phyloP scores from a whole-genome alignment of 2,113 vertebrate species.

The Antennarius striatus region DNA sequence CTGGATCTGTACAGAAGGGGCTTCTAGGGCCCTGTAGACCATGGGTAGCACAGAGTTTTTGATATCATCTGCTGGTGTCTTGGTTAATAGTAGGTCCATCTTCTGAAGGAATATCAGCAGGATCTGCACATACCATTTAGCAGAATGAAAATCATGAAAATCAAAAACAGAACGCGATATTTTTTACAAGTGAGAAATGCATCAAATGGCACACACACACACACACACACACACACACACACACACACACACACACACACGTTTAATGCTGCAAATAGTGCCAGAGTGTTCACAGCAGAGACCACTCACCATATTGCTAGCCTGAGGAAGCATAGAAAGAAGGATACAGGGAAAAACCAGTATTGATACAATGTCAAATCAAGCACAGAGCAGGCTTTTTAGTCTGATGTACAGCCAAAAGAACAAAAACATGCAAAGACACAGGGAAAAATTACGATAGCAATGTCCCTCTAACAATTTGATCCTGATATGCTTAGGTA shows the following conservation, averaged over 20 bases:
- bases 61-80: conserved; percentile 95
- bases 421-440: too few species aligned
- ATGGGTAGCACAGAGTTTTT: conserved; percentile 95
- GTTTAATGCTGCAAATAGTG: conserved; percentile 24
- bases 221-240: too few species aligned
- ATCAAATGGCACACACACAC: not conserved
- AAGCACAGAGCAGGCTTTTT: conserved; percentile 15
- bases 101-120: conserved; percentile 98
- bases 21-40: conserved; percentile 96
- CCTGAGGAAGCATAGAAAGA: conserved; percentile 91
- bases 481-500: not conserved
- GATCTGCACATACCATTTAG: conserved; percentile 80
- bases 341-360: conserved; percentile 76
- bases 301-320: conserved; percentile 99
- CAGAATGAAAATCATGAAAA: not conserved
- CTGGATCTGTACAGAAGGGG: conserved; percentile 98
- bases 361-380: conserved; percentile 37
- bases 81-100: conserved; percentile 97
- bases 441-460: too few species aligned
- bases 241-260: too few species aligned
- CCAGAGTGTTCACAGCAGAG: conserved; percentile 38
- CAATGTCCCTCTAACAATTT: not conserved
- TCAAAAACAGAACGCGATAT: not conserved
- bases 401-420: conserved; percentile 4
- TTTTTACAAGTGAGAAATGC: not conserved